phyloP scores from a whole-genome alignment of 2,113 vertebrate genomes.

The Lota lota region DNA sequence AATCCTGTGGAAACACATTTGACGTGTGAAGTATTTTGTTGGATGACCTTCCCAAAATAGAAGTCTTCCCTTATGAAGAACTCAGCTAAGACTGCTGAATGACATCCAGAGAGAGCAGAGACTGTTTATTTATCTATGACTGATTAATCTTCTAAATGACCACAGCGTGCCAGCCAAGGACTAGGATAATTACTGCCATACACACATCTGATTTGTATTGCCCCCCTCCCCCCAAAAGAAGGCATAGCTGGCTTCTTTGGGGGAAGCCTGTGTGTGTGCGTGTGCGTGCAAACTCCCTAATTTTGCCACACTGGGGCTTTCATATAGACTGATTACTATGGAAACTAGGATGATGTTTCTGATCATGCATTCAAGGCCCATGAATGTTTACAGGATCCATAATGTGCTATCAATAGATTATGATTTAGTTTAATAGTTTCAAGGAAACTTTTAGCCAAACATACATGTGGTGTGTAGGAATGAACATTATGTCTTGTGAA shows the following conservation, averaged over 20 bases:
- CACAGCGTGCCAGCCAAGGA: constrained; percentile 39
- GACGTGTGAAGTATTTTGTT: too few relatives aligned
- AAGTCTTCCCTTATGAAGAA: too few relatives aligned
- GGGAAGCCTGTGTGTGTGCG: too few relatives aligned
- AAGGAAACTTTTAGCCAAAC: constrained; percentile 12
- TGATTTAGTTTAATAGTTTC: constrained; percentile 19
- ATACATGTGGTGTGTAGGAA: constrained; percentile 14
- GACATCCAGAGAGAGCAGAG: constrained; percentile 30
- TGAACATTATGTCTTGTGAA: background rate
- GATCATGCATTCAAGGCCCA: background rate
- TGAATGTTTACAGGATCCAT: too few relatives aligned
- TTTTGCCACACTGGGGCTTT: constrained; percentile 15
- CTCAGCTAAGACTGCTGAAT: constrained; percentile 2
- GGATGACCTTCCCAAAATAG: too few relatives aligned
- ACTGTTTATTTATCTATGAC: constrained; percentile 54
- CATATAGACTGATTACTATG: background rate
- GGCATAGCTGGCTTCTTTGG: constrained; percentile 36
- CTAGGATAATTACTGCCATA: constrained; percentile 53
- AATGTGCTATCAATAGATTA: too few relatives aligned
- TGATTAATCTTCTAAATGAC: constrained; percentile 60
- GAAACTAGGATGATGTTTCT: constrained; percentile 14
- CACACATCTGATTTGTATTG: constrained; percentile 51
- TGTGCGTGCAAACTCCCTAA: too few relatives aligned
- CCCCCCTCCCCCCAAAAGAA: constrained; percentile 17
- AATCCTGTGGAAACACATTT: too few relatives aligned